phyloP scores from a whole-genome alignment of 2,888 invertebrate genomes.

The Troides oblongomaculatus region DNA sequence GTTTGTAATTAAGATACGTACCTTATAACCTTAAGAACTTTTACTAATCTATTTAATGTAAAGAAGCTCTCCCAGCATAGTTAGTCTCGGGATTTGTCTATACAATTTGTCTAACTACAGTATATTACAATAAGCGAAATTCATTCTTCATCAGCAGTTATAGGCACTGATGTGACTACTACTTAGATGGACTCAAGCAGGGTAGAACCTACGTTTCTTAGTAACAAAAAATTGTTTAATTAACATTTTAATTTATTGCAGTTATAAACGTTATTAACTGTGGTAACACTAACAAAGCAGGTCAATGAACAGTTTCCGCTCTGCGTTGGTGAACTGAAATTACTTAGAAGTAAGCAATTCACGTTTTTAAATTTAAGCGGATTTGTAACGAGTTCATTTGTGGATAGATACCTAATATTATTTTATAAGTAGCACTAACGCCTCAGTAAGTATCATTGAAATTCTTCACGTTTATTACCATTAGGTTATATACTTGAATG shows the following conservation, averaged over 20 bases:
- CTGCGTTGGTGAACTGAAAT: constrained; percentile 33
- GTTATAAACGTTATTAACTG: background rate
- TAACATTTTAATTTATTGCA: background rate
- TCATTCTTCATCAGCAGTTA: no score
- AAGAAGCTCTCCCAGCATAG: no score
- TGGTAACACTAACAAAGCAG: constrained; percentile 29
- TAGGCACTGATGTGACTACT: no score
- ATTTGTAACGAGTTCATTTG: constrained; percentile 36
- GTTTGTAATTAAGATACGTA: no score
- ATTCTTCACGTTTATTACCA: background rate
- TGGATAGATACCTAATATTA: constrained; percentile 32
- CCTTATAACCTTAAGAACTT: no score
- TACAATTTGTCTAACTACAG: no score
- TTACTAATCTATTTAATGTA: no score
- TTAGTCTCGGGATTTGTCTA: no score
- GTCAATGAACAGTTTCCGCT: constrained; percentile 38
- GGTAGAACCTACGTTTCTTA: no score
- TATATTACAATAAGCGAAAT: no score
- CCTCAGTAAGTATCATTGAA: background rate
- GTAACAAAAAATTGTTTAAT: background rate
- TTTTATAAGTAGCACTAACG: constrained; percentile 2
- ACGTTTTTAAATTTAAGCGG: constrained; percentile 38
- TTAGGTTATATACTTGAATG: background rate
- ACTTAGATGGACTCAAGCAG: no score
- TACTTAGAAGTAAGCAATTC: constrained; percentile 41